Conservation (phyloP, 92 coral and sea anemone species). For the Siderastrea radians region DNA sequence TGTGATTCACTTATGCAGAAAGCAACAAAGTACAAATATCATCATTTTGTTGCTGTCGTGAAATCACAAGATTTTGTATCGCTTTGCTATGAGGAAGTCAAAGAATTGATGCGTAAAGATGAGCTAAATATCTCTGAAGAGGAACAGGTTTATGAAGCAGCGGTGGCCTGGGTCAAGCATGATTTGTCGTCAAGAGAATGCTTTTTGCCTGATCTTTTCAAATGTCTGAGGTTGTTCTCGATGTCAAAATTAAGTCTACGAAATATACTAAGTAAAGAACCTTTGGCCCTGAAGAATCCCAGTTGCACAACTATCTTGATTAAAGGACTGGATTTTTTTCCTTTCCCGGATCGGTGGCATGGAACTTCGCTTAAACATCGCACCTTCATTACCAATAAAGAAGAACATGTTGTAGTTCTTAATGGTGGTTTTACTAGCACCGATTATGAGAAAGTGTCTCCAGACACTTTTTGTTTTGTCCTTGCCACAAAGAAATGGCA, state of each 20-base stretch:
- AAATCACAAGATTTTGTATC: slow-evolving; percentile 88
- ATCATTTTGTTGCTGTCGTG: slow-evolving; percentile 21
- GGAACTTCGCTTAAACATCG: slow-evolving; percentile 29
- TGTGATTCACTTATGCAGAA: slow-evolving; percentile 6
- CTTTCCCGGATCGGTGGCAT: slow-evolving; percentile 13
- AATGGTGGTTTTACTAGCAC: slow-evolving; percentile 38
- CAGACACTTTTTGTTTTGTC: slow-evolving; percentile 31
- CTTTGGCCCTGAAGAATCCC: background rate
- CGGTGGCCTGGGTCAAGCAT: slow-evolving; percentile 88
- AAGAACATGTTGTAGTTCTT: slow-evolving; percentile 53
- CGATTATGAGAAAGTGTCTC: background rate
- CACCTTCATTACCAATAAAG: slow-evolving; percentile 33
- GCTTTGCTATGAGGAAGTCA: slow-evolving; percentile 80
- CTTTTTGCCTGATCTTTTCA: slow-evolving; percentile 11
- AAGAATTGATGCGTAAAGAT: slow-evolving; percentile 84
- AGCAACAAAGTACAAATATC: background rate
- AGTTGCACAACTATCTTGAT: background rate
- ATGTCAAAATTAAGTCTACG: slow-evolving; percentile 15
- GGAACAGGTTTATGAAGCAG: slow-evolving; percentile 91
- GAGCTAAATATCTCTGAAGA: slow-evolving; percentile 81
- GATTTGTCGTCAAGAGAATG: slow-evolving; percentile 50
- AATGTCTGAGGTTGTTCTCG: slow-evolving; percentile 13
- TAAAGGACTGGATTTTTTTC: slow-evolving; percentile 40
- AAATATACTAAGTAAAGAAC: background rate
- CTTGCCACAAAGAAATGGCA: no score